Evolutionary conservation across 2,888 invertebrate species (phyloP).

Genomic region (Invenusta paracnida): DNA sequence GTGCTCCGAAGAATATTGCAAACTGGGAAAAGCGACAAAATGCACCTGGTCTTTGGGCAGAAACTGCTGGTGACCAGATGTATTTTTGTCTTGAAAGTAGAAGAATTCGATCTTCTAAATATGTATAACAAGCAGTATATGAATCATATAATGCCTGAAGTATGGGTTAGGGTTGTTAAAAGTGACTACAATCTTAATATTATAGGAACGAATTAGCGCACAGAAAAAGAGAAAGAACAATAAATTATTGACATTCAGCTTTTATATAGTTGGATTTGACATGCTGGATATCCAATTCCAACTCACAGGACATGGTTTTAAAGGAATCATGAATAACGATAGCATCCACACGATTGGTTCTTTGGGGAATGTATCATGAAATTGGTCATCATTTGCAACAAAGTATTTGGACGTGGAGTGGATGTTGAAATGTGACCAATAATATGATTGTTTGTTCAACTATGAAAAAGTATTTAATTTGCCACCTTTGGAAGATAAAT

Average conservation of each 20-base stretch:
- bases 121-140: background rate
- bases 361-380: constrained; percentile 50
- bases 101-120: background rate
- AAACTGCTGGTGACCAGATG: background rate
- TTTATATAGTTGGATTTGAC: constrained; percentile 39
- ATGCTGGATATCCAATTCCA: constrained; percentile 44
- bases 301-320: background rate
- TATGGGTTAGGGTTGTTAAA: constrained; percentile 10
- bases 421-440: constrained; percentile 48
- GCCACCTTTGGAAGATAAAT: background rate
- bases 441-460: constrained; percentile 48
- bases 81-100: constrained; percentile 1
- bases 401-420: constrained; percentile 48
- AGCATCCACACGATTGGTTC: constrained; percentile 43
- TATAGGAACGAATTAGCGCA: constrained; percentile 28
- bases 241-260: constrained; percentile 41
- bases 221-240: constrained; percentile 39
- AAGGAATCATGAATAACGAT: constrained; percentile 41
- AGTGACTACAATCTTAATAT: background rate
- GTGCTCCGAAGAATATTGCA: background rate
- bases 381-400: constrained; percentile 50
- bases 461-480: constrained; percentile 15
- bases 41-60: background rate
- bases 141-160: background rate
- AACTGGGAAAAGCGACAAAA: background rate